phyloP scores from a whole-genome alignment of 2,797 vertebrate genomes.

The Ispidina picta region DNA sequence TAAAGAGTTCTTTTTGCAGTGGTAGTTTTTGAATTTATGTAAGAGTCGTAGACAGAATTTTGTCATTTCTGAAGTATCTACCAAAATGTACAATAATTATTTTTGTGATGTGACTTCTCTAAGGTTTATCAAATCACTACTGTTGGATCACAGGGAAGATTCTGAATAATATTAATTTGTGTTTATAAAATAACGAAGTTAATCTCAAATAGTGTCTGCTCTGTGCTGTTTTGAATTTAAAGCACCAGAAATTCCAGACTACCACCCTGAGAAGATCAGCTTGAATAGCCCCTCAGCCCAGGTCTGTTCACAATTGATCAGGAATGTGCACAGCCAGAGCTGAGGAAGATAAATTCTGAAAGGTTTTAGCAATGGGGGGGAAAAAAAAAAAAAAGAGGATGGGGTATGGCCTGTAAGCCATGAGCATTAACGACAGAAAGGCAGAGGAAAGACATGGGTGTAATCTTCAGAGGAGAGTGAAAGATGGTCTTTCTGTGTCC shows the following conservation, averaged over 20 bases:
- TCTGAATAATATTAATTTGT: neutral
- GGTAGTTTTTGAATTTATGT: neutral
- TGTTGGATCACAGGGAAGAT: neutral
- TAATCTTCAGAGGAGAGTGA: neutral
- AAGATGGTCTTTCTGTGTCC: neutral
- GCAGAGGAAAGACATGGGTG: neutral
- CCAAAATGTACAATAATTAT: neutral
- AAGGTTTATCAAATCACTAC: neutral
- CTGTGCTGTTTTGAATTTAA: neutral
- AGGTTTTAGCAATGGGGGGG: neutral
- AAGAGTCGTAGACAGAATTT: neutral
- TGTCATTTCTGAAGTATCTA: neutral
- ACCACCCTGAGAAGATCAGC: neutral
- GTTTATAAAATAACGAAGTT: neutral
- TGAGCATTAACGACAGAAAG: neutral
- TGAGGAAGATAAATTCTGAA: neutral
- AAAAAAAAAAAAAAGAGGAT: neutral
- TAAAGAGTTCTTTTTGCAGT: neutral
- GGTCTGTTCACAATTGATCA: neutral
- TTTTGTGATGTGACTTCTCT: neutral
- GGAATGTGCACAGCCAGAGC: neutral
- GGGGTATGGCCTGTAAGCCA: neutral
- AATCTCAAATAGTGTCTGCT: neutral
- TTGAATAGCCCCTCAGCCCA: neutral
- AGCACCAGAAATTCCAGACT: neutral